Evolutionary conservation across 2,113 vertebrate genomes (phyloP).

Genomic region (Elanus axillaris): DNA sequence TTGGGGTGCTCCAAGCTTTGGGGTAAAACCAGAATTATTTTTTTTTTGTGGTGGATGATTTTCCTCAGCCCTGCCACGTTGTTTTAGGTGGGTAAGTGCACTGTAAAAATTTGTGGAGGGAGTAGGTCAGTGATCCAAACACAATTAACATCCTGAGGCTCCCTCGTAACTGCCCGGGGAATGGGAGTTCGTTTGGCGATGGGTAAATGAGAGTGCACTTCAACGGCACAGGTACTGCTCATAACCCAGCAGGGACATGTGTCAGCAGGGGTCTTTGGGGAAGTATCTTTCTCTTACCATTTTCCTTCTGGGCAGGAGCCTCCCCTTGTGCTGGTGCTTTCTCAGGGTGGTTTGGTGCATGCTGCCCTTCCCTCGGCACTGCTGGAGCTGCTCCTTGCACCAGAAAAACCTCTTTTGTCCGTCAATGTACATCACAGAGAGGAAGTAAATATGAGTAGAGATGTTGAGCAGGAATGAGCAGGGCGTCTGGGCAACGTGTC

Average conservation of each 20-base stretch:
- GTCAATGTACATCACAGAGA: background rate
- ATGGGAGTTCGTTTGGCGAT: background rate
- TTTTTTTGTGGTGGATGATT: background rate
- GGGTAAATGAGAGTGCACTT: background rate
- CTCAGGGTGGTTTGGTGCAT: background rate
- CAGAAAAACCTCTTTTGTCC: background rate
- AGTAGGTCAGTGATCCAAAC: background rate
- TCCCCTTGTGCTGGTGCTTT: background rate
- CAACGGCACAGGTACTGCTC: background rate
- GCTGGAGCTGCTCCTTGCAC: background rate
- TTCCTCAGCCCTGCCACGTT: fast-evolving
- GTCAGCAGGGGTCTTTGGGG: background rate
- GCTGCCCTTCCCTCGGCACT: background rate
- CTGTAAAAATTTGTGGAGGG: background rate
- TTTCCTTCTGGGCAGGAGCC: background rate
- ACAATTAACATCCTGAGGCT: background rate
- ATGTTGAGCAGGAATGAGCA: background rate
- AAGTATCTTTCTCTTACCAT: background rate
- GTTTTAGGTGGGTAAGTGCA: background rate
- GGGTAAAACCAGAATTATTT: background rate
- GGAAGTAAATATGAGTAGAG: background rate
- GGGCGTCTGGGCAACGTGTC: fast-evolving
- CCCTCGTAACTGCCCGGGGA: background rate
- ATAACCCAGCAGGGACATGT: background rate
- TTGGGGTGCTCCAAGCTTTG: background rate